These are phyloP conservation scores for Pararge aegeria DNA, from an alignment of 1,140 invertebrate genomes.

Conservation along the genomic window DNA sequence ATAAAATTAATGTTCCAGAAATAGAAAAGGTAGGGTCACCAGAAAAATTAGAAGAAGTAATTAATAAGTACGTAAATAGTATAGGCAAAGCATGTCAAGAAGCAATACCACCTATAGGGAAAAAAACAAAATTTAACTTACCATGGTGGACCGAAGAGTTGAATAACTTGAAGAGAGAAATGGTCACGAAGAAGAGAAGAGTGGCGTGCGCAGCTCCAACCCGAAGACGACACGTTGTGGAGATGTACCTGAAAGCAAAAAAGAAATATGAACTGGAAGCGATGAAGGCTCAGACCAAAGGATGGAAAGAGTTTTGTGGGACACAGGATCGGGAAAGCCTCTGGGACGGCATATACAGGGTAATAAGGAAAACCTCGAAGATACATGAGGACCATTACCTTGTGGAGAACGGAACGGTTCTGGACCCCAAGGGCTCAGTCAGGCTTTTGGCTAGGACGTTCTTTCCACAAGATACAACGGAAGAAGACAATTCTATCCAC, in stretches of 20 bases:
- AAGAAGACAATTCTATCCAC: too few species aligned
- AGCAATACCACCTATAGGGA: conserved; percentile 1
- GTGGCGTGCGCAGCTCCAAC: neutral
- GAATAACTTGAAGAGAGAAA: neutral
- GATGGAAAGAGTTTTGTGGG: too few species aligned
- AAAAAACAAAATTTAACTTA: neutral
- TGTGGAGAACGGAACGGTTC: too few species aligned
- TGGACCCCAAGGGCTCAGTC: too few species aligned
- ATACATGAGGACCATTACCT: too few species aligned
- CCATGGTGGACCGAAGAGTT: conserved; percentile 9
- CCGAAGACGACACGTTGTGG: conserved; percentile 5
- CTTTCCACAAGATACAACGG: too few species aligned
- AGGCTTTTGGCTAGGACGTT: too few species aligned
- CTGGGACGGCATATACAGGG: too few species aligned
- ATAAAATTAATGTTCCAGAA: neutral
- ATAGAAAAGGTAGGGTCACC: conserved; percentile 7
- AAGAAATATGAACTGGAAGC: conserved; percentile 1
- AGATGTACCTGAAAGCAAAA: conserved; percentile 14
- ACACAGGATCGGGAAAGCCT: too few species aligned
- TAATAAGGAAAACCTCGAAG: too few species aligned
- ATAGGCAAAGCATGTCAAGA: conserved; percentile 17
- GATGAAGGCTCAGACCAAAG: conserved; percentile 4
- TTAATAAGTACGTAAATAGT: neutral
- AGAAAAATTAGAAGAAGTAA: conserved; percentile 1
- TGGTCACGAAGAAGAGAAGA: conserved; percentile 2